phyloP scores from a whole-genome alignment of 1,140 invertebrate genomes.

The Ladona fulva region DNA sequence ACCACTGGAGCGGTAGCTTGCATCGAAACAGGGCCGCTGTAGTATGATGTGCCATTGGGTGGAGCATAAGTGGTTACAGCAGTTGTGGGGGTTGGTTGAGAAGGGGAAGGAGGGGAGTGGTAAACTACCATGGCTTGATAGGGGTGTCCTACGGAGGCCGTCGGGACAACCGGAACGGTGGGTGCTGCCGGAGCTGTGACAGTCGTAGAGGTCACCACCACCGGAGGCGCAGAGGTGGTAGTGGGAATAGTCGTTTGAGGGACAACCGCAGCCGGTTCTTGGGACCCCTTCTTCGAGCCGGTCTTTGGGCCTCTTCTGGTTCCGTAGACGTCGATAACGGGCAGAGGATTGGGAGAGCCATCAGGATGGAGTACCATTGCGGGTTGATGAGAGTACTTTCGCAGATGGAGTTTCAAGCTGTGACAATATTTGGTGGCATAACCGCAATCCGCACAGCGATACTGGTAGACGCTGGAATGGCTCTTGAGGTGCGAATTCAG shows the following conservation, averaged over 20 bases:
- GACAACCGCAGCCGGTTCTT: neutral
- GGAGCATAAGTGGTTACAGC: neutral
- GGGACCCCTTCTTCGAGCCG: neutral
- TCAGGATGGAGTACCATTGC: conserved; percentile 79
- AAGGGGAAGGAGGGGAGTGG: neutral
- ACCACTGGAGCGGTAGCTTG: neutral
- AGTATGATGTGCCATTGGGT: neutral
- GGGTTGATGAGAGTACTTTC: conserved; percentile 84
- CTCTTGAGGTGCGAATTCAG: conserved; percentile 97
- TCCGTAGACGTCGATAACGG: conserved; percentile 85
- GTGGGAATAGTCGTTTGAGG: neutral
- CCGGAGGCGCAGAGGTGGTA: neutral
- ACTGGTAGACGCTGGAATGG: conserved; percentile 95
- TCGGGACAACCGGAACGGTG: neutral
- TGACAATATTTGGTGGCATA: conserved; percentile 99
- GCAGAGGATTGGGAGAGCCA: conserved; percentile 73
- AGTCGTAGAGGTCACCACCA: neutral
- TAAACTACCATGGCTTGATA: neutral
- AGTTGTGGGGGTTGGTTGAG: neutral
- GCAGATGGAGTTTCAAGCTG: conserved; percentile 88
- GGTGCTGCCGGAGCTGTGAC: neutral
- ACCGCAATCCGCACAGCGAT: conserved; percentile 86
- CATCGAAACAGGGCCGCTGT: neutral
- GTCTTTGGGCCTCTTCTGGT: conserved; percentile 71
- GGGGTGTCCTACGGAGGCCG: neutral